phyloP scores from a whole-genome alignment of 2,888 invertebrate species.

The Lepidocyrtoides sp. region DNA sequence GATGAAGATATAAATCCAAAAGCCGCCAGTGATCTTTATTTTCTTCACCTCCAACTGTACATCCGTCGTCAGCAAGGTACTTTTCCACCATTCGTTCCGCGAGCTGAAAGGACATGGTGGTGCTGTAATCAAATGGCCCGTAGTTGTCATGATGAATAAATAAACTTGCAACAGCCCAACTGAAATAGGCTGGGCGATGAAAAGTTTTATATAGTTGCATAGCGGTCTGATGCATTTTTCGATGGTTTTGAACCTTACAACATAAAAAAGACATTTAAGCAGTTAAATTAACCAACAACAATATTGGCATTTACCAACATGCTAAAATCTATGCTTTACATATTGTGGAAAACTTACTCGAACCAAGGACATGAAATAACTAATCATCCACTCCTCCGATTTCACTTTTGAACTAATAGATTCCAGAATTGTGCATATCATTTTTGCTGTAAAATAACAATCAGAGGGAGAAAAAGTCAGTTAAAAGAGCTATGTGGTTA shows the following conservation, averaged over 20 bases:
- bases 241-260: neutral
- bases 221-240: neutral
- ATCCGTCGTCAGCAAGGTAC: too few relatives aligned
- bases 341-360: neutral
- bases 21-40: neutral
- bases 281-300: neutral
- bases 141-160: neutral
- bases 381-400: neutral
- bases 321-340: neutral
- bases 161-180: neutral
- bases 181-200: neutral
- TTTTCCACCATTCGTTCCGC: slow-evolving; percentile 25
- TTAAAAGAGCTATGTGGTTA: neutral
- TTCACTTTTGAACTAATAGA: neutral
- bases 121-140: neutral
- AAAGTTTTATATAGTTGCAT: neutral
- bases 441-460: neutral
- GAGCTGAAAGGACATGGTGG: neutral
- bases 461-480: too few relatives aligned
- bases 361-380: neutral
- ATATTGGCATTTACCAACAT: neutral
- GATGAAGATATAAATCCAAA: neutral
- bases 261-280: neutral
- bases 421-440: neutral
- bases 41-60: too few relatives aligned